phyloP scores from a whole-genome alignment of 2,113 vertebrate genomes.

The Mola mola region DNA sequence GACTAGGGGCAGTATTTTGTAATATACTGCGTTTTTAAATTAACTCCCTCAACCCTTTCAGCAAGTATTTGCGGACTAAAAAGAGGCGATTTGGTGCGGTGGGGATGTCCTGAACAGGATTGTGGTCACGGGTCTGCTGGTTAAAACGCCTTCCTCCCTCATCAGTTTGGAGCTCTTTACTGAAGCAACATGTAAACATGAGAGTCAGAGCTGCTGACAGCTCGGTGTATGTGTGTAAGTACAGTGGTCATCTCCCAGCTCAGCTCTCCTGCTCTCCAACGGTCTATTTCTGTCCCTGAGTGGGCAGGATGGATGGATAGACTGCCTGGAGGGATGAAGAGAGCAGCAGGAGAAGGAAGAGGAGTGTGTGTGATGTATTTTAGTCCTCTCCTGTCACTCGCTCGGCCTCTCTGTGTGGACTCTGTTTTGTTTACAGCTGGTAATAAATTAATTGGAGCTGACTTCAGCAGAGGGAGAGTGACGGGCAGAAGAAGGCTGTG shows the following conservation, averaged over 20 bases:
- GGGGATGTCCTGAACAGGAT: too few species aligned
- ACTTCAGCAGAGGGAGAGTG: background rate
- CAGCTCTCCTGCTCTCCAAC: slow-evolving; percentile 52
- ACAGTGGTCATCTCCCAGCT: slow-evolving; percentile 60
- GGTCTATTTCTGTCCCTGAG: slow-evolving; percentile 70
- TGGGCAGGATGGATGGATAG: slow-evolving; percentile 67
- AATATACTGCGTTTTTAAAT: too few species aligned
- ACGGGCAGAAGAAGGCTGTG: background rate
- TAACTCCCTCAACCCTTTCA: too few species aligned
- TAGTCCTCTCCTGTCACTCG: slow-evolving; percentile 8
- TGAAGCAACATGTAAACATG: background rate
- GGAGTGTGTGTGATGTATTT: background rate
- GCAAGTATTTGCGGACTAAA: too few species aligned
- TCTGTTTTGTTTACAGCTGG: slow-evolving; percentile 27
- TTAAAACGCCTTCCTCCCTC: too few species aligned
- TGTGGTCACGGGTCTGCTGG: too few species aligned
- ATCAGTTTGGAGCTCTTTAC: too few species aligned
- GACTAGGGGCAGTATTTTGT: too few species aligned
- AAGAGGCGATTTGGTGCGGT: too few species aligned
- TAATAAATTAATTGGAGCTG: slow-evolving; percentile 37
- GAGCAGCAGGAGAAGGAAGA: slow-evolving; percentile 12
- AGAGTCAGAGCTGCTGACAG: background rate
- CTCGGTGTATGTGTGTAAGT: slow-evolving; percentile 21
- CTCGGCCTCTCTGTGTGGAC: slow-evolving; percentile 6
- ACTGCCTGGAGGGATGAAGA: slow-evolving; percentile 41